Base-by-base conservation (phyloP, 1,140 invertebrate species). In the Lethocerus indicus region DNA sequence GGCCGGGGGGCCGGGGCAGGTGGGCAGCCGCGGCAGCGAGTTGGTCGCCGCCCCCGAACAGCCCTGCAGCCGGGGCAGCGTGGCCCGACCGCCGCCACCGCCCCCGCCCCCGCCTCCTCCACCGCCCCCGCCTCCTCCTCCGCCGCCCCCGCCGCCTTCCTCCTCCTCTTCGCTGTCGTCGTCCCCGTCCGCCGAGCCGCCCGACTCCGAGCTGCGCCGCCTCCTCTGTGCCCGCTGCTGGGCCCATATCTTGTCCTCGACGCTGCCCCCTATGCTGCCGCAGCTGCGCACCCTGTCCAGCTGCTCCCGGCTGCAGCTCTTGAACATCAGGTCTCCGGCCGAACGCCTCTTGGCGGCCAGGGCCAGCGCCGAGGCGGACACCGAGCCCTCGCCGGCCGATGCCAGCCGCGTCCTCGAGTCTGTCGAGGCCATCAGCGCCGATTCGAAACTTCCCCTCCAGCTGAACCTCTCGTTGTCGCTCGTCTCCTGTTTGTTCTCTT, bases 371-470 rank as follows among this genome's bases (percentile, higher is more conserved):
- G 73, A 76, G 26, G 71, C 69, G 54, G 72, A 75, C 36, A 68
- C 70, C 37, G 62, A 66, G n/a, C 62, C 63, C 60, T 84, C 81
- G 36, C 73, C 73, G 3, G 64, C 68, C 16, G 67, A 70, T 20
- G 81, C 78, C 23, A 77, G 64, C 37, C 83, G 67, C 41, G 81
- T 79, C 25, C 83, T 70, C 1, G 83, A 86, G 60, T 88, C 85
- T n/a, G n/a, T n/a, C 24, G 76, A 75, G 28, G 78, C 78, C 62
- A 88, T 75, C 28, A 89, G 64, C 9, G 86, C 84, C 3, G 84
- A 87, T 60, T 90, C 87, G 65, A 90, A 89, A 64, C 85, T 88
- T 46, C 85, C 85, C 51, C 85, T 71, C 86, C 87, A 89, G 49
- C 83, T 87, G 64, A 88, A 88, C 41, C 85, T 67, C 61, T 90